Conservation (phyloP, 1,140 invertebrate species). For the Goniozus legneri region DNA sequence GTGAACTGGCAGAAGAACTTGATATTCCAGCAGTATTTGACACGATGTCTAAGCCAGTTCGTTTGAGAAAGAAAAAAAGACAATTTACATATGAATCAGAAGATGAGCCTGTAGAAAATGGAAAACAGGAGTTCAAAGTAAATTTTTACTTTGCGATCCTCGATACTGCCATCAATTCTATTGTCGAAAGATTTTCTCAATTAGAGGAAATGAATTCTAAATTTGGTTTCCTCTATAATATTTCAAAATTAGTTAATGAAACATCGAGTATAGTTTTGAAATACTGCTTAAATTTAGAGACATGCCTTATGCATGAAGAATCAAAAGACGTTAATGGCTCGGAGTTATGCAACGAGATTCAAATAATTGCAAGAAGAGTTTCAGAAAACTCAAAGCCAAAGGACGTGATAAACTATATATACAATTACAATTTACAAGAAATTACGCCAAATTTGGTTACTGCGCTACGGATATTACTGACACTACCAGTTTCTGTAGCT, state of each 20-base stretch:
- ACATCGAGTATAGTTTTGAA: slow-evolving; percentile 8
- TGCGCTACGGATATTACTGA: slow-evolving; percentile 15
- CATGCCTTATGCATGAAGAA: background rate
- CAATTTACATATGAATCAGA: slow-evolving; percentile 10
- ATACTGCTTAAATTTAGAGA: slow-evolving; percentile 1
- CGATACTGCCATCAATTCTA: slow-evolving; percentile 8
- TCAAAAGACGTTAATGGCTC: too few relatives aligned
- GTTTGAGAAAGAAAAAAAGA: background rate
- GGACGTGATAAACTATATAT: slow-evolving; percentile 18
- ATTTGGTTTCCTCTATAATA: slow-evolving; percentile 14
- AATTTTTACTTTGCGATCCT: slow-evolving; percentile 14
- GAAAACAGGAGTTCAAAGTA: slow-evolving; percentile 9
- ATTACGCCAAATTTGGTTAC: slow-evolving; percentile 19
- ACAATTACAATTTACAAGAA: slow-evolving; percentile 14
- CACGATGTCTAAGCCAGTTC: background rate
- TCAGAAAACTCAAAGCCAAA: too few relatives aligned
- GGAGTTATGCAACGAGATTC: too few relatives aligned
- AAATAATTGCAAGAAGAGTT: too few relatives aligned
- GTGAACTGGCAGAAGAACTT: slow-evolving; percentile 12
- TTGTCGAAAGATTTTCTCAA: slow-evolving; percentile 15
- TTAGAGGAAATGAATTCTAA: slow-evolving; percentile 10
- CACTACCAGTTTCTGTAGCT: slow-evolving; percentile 20
- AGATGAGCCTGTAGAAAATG: slow-evolving; percentile 10
- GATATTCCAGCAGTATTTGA: background rate
- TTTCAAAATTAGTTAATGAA: slow-evolving; percentile 8